These are phyloP conservation scores for Nasonia longicornis DNA, from an alignment of 1,140 invertebrate species.

Conservation along the genomic window DNA sequence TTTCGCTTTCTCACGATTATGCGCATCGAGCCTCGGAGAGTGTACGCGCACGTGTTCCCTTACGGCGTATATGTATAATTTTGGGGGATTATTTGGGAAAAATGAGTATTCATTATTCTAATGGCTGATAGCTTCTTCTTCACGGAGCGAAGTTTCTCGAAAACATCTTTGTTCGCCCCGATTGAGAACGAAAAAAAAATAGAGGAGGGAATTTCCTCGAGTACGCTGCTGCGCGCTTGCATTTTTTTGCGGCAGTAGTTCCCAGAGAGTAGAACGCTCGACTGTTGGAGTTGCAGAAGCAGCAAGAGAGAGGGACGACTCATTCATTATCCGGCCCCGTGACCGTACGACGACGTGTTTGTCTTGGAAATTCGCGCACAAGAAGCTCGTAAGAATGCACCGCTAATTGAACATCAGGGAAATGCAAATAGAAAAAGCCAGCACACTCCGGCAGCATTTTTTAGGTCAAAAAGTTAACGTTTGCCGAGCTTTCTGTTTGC, in stretches of 20 bases:
- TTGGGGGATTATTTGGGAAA: conserved; percentile 17
- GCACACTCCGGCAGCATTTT: background rate
- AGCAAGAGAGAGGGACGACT: background rate
- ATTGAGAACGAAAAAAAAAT: background rate
- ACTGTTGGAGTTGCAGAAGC: background rate
- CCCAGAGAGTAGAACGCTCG: background rate
- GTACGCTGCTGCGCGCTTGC: too few relatives aligned
- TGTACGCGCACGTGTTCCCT: background rate
- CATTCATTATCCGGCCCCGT: conserved; percentile 25
- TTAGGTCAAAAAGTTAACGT: background rate
- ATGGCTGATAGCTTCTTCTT: background rate
- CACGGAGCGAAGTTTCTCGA: background rate
- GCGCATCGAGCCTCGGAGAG: background rate
- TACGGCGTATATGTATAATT: conserved; percentile 18
- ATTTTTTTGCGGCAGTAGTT: background rate
- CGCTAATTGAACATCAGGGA: conserved; percentile 34
- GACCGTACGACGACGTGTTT: background rate
- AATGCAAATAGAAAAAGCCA: conserved; percentile 31
- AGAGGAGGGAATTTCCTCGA: background rate
- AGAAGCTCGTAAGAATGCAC: conserved; percentile 32
- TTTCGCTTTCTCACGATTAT: conserved; percentile 50
- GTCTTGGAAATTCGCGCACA: conserved; percentile 27
- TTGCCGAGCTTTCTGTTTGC: background rate
- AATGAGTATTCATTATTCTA: conserved; percentile 22
- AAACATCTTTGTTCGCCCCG: background rate